Base-by-base conservation (phyloP, 2,797 vertebrate genomes). In the Lagorchestes hirsutus region DNA sequence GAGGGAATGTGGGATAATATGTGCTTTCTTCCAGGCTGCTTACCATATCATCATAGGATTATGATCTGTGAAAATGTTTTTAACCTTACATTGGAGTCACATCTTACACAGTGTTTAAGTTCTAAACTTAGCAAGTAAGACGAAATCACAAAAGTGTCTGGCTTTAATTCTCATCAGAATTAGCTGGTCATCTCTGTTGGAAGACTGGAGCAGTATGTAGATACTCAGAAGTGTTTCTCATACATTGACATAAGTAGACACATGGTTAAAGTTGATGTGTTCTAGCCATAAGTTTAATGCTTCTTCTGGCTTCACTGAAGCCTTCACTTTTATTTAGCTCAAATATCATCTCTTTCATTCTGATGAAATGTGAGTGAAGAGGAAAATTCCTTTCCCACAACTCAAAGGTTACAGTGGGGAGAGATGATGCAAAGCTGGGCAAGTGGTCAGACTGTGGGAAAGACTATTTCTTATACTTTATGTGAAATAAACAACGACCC, bases 171-270 rank as follows among this genome's bases (percentile, higher is more conserved):
- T 14, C 31, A 62, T 34, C 31, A 62, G 62, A n/a, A 34, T 6
- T 67, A 14, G 13, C 34, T 34, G 34, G 16, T 67, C 34, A 4
- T 34, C 34, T 67, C 14, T 67, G 62, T 67, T 16, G 62, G 31
- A 13, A 67, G 34, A 4, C n/a, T n/a, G 34, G 13, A 67, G 62
- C 62, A 67, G 34, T 34, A n/a, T 67, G 31, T 16, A 34, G 14
- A 13, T n/a, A 14, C 62, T 67, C 62, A n/a, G 59, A 62, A 34
- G 62, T 34, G n/a, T 67, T 18, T 67, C 31, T 34, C 29, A 31
- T 28, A 34, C 27, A 0, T 67, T 67, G 62, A n/a, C 62, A 67
- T n/a, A 67, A n/a, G 14, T 67, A 67, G 62, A 99, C 12, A 34
- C 62, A 67, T 67, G 34, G 2, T 67, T 34, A 67, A 67, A 67